phyloP scores from a whole-genome alignment of 1,140 invertebrate species.

The Drosophila tani region DNA sequence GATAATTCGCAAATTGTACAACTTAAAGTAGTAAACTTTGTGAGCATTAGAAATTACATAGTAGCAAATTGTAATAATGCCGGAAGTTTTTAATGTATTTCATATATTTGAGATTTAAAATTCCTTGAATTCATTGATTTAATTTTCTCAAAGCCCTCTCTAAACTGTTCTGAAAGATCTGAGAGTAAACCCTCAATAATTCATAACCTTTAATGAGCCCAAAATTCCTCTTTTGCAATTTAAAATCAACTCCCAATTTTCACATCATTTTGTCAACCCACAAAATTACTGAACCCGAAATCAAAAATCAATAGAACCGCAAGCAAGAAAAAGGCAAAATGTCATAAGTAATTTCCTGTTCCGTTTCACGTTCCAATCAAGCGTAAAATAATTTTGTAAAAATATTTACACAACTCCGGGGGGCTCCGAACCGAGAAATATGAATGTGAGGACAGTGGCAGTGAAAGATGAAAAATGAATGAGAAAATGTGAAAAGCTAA shows the following conservation, averaged over 20 bases:
- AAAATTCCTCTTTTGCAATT: constrained; percentile 22
- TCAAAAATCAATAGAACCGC: constrained; percentile 72
- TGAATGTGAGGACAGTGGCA: constrained; percentile 13
- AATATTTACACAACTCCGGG: constrained; percentile 72
- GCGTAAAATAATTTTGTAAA: constrained; percentile 78
- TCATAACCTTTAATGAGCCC: constrained; percentile 9
- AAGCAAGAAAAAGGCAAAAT: constrained; percentile 50
- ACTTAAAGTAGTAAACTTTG: constrained; percentile 30
- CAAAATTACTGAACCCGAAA: constrained; percentile 66
- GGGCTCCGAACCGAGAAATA: constrained; percentile 9
- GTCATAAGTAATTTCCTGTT: constrained; percentile 80
- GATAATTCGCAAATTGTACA: constrained; percentile 40
- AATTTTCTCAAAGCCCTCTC: not conserved
- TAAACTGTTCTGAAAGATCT: not conserved
- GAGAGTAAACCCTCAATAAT: constrained; percentile 1
- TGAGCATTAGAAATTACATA: constrained; percentile 8
- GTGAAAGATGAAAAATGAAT: constrained; percentile 43
- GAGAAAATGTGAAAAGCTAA: constrained; percentile 65
- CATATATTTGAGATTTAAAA: too few species aligned
- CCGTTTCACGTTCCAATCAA: constrained; percentile 71
- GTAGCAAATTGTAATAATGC: not conserved
- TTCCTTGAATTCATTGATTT: not conserved
- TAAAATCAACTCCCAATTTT: constrained; percentile 27
- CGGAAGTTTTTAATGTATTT: not conserved
- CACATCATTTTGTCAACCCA: constrained; percentile 56